Conservation (phyloP, 2,113 vertebrate species). For the Climacteris rufus region DNA sequence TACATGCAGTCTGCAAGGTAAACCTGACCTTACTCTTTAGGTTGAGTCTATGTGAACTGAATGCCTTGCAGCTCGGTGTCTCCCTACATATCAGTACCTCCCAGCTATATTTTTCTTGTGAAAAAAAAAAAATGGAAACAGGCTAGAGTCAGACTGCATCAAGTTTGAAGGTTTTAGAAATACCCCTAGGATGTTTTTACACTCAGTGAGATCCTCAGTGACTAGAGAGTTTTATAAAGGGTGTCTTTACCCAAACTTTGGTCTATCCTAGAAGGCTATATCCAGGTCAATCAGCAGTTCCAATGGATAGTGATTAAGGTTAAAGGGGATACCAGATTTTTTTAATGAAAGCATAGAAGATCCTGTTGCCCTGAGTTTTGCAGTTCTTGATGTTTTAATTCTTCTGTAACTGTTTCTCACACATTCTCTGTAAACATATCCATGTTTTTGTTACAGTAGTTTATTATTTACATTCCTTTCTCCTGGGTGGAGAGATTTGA, state of each 20-base stretch:
- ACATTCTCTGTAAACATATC: too few relatives aligned
- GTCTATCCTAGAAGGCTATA: not conserved
- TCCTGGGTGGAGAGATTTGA: too few relatives aligned
- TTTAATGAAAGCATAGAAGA: not conserved
- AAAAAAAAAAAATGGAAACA: not conserved
- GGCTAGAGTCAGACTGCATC: not conserved
- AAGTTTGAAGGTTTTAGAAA: not conserved
- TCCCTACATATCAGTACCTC: not conserved
- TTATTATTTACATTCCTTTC: too few relatives aligned
- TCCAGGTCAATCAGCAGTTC: not conserved
- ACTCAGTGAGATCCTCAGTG: not conserved
- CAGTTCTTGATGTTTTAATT: too few relatives aligned
- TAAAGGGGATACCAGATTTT: not conserved
- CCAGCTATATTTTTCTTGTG: not conserved
- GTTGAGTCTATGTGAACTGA: not conserved
- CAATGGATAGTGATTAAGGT: not conserved
- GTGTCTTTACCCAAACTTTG: not conserved
- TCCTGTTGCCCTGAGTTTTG: too few relatives aligned
- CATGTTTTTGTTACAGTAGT: too few relatives aligned
- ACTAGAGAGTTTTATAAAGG: not conserved
- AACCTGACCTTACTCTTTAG: not conserved
- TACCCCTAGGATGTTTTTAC: not conserved
- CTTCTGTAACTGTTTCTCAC: too few relatives aligned
- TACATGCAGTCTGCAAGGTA: not conserved
- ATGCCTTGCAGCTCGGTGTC: accelerated